Conservation (phyloP, 2,113 vertebrate genomes). For the Setophaga petechia region DNA sequence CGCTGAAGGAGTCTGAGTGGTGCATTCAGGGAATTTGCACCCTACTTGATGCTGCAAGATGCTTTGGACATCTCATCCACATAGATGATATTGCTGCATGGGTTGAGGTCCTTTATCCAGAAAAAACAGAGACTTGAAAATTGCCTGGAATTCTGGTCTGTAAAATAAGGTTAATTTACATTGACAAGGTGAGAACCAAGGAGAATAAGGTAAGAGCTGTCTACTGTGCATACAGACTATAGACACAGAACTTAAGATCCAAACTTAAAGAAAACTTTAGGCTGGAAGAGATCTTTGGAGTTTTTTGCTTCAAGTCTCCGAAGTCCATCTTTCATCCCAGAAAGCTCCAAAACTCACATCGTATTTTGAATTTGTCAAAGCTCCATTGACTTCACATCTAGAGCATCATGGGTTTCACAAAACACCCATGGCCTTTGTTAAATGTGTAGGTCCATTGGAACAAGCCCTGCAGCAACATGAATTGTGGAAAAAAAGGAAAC, state of each 20-base stretch:
- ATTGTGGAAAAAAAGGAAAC: background rate
- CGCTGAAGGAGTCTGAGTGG: background rate
- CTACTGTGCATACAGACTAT: rapidly evolving
- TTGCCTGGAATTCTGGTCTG: background rate
- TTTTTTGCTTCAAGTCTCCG: background rate
- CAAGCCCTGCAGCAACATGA: background rate
- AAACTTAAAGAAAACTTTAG: background rate
- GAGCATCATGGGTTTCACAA: background rate
- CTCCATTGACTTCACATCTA: background rate
- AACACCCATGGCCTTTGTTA: background rate
- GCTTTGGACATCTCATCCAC: background rate
- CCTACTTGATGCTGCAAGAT: background rate
- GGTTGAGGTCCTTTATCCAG: background rate
- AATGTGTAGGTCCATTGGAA: background rate
- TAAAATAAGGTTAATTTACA: background rate
- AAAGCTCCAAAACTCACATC: background rate
- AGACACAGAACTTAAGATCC: background rate
- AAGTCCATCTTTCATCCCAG: background rate
- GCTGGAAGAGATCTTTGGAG: background rate
- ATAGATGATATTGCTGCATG: background rate
- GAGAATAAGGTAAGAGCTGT: background rate
- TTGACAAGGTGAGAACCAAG: background rate
- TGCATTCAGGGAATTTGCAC: background rate
- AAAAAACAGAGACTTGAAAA: background rate
- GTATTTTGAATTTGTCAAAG: background rate